These are phyloP conservation scores for Virgularia gustaviana DNA, from an alignment of 92 coral and sea anemone genomes.

Conservation along the genomic window DNA sequence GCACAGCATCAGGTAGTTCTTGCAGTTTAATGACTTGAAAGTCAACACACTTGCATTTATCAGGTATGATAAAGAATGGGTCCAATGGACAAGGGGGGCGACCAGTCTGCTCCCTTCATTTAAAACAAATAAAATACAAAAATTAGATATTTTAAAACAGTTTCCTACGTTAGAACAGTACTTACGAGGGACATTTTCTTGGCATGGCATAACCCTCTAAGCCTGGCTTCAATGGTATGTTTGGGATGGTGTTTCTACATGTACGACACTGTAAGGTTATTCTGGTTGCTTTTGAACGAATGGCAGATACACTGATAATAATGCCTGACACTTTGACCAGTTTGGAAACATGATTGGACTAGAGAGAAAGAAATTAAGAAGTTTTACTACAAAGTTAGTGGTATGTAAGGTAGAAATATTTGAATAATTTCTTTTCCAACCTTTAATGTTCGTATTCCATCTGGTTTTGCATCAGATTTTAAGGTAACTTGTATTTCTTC, in stretches of 20 bases:
- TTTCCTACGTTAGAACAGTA: neutral
- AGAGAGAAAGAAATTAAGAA: constrained; percentile 3
- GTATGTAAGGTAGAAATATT: neutral
- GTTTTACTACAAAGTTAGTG: neutral
- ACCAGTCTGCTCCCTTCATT: constrained; percentile 83
- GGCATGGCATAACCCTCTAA: constrained; percentile 99
- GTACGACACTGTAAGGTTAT: constrained; percentile 95
- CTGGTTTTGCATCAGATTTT: constrained; percentile 83
- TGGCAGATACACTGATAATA: constrained; percentile 94
- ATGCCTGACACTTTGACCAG: constrained; percentile 92
- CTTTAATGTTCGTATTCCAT: constrained; percentile 78
- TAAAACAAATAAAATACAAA: neutral
- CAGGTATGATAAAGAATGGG: constrained; percentile 97
- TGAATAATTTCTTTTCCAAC: constrained; percentile 34
- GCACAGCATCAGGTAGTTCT: constrained; percentile 96
- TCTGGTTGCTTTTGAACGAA: constrained; percentile 93
- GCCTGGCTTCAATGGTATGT: constrained; percentile 91
- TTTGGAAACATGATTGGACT: constrained; percentile 97
- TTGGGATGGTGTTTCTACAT: constrained; percentile 85
- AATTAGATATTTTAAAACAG: neutral
- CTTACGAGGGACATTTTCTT: constrained; percentile 91
- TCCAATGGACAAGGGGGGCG: constrained; percentile 92
- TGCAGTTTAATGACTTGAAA: constrained; percentile 94
- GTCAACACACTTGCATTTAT: constrained; percentile 97
- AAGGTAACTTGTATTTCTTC: constrained; percentile 88